Evolutionary conservation across 2,797 vertebrate species (phyloP).

Genomic region (Chelidonichthys spinosus): DNA sequence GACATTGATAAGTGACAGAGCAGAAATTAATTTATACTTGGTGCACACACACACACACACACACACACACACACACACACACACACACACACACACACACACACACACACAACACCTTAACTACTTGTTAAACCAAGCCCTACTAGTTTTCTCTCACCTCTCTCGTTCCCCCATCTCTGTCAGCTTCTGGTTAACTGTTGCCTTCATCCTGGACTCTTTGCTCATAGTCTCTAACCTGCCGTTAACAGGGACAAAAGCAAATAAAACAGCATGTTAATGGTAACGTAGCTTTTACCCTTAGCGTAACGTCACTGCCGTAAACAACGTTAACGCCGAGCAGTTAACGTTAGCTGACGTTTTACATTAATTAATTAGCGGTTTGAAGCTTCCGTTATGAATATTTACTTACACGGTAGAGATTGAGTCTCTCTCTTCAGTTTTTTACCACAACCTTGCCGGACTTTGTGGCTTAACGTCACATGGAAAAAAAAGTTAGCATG

Average conservation of each 20-base stretch:
- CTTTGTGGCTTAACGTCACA: slow-evolving; percentile 1
- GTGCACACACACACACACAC: too few relatives aligned
- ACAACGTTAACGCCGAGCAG: not conserved
- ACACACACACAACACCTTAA: too few relatives aligned
- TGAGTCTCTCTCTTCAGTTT: not conserved
- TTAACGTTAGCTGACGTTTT: not conserved
- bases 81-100: too few relatives aligned
- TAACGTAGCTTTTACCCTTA: too few relatives aligned
- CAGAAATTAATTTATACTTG: too few relatives aligned
- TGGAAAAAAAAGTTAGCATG: slow-evolving; percentile 9
- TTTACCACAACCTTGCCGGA: not conserved
- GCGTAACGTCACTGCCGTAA: not conserved
- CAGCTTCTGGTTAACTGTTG: slow-evolving; percentile 95
- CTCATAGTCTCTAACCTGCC: slow-evolving; percentile 85
- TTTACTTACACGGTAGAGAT: slow-evolving; percentile 4
- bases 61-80: too few relatives aligned
- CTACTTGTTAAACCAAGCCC: not conserved
- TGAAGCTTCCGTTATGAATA: rapidly evolving
- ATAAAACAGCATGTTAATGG: too few relatives aligned
- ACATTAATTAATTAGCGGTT: too few relatives aligned
- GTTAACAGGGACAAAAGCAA: too few relatives aligned
- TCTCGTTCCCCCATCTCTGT: slow-evolving; percentile 98
- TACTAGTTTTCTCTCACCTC: slow-evolving; percentile 81
- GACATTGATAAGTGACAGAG: not conserved
- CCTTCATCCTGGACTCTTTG: slow-evolving; percentile 95